Conservation (phyloP, 2,113 vertebrate genomes). For the Panthera uncia region DNA sequence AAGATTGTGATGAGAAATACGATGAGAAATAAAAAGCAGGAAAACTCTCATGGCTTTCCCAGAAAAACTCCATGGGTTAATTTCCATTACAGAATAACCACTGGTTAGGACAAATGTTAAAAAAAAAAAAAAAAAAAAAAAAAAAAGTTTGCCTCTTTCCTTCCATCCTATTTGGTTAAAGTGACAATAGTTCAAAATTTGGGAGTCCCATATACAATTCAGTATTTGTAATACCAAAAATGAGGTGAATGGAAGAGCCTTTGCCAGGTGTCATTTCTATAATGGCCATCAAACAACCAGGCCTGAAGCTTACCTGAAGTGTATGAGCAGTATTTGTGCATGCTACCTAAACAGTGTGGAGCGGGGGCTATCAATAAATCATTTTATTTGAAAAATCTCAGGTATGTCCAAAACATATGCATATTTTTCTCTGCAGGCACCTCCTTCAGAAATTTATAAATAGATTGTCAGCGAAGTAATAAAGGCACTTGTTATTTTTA, state of each 20-base stretch:
- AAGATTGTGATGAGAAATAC: neutral
- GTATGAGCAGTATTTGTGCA: neutral
- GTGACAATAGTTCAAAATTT: neutral
- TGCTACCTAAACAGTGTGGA: neutral
- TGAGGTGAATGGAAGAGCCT: neutral
- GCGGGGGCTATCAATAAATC: neutral
- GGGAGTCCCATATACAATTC: neutral
- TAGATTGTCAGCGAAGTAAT: slow-evolving; percentile 60
- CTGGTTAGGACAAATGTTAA: neutral
- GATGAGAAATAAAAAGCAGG: neutral
- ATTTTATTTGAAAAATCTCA: slow-evolving; percentile 42
- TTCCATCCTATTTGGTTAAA: neutral
- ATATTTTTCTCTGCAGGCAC: slow-evolving; percentile 28
- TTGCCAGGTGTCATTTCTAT: neutral
- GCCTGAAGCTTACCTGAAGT: neutral
- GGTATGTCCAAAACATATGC: slow-evolving; percentile 46
- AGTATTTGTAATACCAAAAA: neutral
- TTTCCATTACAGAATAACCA: neutral
- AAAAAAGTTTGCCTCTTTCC: neutral
- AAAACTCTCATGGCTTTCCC: neutral
- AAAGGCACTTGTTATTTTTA: slow-evolving; percentile 63
- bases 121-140: neutral
- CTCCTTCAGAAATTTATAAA: slow-evolving; percentile 70
- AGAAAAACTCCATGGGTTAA: neutral
- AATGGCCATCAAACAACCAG: neutral